Percentiles rank a stretch among this genome's conserved stretches.
Evolutionary conservation across 2,113 vertebrate genomes (phyloP).

Genomic region (Rostratula benghalensis): DNA sequence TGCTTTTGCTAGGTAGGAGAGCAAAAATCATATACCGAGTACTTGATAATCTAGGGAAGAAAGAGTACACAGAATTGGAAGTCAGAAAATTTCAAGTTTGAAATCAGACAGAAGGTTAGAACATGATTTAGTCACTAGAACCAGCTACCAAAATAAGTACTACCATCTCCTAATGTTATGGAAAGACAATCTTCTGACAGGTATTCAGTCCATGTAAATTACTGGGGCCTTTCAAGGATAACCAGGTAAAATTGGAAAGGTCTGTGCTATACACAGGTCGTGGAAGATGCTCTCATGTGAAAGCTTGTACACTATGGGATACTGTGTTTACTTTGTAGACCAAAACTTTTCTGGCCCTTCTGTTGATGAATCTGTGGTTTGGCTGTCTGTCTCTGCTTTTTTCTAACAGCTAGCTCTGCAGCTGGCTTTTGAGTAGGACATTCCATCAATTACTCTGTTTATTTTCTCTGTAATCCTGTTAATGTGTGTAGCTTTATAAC

Average conservation of each 20-base stretch:
- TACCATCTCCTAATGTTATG: not conserved
- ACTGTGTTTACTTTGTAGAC: not conserved
- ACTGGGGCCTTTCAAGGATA: not conserved
- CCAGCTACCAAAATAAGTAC: not conserved
- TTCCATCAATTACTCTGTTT: slow-evolving; percentile 23
- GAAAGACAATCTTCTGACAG: not conserved
- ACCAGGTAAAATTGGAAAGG: not conserved
- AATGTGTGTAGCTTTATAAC: not conserved
- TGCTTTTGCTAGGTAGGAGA: not conserved
- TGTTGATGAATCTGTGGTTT: slow-evolving; percentile 31
- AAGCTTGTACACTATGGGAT: not conserved
- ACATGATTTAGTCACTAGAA: not conserved
- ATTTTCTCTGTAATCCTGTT: slow-evolving; percentile 36
- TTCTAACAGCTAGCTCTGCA: not conserved
- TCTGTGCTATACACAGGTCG: not conserved
- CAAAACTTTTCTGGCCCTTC: not conserved
- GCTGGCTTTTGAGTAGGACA: not conserved
- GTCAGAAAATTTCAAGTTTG: not conserved
- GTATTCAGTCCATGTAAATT: not conserved
- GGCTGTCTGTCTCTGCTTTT: not conserved
- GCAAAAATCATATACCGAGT: not conserved
- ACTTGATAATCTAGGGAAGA: not conserved
- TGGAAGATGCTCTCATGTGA: not conserved
- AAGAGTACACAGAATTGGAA: not conserved
- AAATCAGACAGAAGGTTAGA: not conserved